Conservation (phyloP, 2,888 invertebrate species). For the Cryptocephalus primarius region DNA sequence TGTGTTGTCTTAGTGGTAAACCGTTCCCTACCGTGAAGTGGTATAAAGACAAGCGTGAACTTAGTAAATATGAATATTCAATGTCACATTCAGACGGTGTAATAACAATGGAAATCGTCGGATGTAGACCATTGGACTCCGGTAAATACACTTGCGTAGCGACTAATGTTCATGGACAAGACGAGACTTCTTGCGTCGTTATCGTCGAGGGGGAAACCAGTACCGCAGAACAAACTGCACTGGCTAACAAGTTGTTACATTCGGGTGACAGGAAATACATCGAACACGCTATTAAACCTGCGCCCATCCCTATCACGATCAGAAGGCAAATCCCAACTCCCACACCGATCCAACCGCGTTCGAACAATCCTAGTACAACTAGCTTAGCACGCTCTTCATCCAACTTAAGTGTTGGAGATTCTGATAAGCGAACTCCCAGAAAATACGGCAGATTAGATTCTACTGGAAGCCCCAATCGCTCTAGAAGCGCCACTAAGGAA, state of each 20-base stretch:
- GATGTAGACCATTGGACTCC: slow-evolving; percentile 89
- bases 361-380: slow-evolving; percentile 22
- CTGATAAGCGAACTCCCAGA: slow-evolving; percentile 43
- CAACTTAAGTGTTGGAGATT: slow-evolving; percentile 35
- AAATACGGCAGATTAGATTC: slow-evolving; percentile 62
- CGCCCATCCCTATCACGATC: slow-evolving; percentile 62
- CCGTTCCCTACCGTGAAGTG: slow-evolving; percentile 89
- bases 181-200: slow-evolving; percentile 91
- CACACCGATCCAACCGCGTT: slow-evolving; percentile 26
- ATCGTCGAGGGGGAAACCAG: slow-evolving; percentile 81
- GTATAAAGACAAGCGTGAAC: slow-evolving; percentile 86
- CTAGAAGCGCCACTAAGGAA: slow-evolving; percentile 84
- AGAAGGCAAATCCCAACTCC: slow-evolving; percentile 40
- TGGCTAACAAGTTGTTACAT: slow-evolving; percentile 80
- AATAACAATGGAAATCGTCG: slow-evolving; percentile 91
- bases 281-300: slow-evolving; percentile 72
- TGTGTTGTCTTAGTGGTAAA: slow-evolving; percentile 92
- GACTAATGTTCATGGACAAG: slow-evolving; percentile 85
- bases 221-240: slow-evolving; percentile 70
- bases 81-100: slow-evolving; percentile 92
- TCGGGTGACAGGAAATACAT: slow-evolving; percentile 84
- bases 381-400: slow-evolving; percentile 38
- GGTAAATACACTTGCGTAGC: slow-evolving; percentile 94
- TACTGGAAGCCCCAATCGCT: slow-evolving; percentile 74
- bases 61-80: slow-evolving; percentile 82